These are phyloP conservation scores for Pseudanteris insignis DNA, from an alignment of 2,888 invertebrate species.

Conservation along the genomic window DNA sequence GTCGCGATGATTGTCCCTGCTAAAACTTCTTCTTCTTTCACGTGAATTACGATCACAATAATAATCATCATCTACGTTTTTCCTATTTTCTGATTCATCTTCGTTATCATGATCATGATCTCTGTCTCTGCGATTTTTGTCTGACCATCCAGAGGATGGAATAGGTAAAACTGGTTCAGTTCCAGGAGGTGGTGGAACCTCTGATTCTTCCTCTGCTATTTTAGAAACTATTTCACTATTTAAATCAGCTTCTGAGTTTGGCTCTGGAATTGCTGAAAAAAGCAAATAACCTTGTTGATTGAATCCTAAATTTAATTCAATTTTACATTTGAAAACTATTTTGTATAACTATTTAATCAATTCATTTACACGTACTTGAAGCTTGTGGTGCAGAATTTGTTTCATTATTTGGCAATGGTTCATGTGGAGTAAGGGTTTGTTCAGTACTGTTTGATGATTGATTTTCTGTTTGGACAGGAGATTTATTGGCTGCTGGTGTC, in stretches of 20 bases:
- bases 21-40: conserved; percentile 61
- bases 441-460: conserved; percentile 6
- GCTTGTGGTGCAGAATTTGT: conserved; percentile 37
- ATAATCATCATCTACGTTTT: conserved; percentile 56
- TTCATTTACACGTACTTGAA: conserved; percentile 45
- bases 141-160: conserved; percentile 51
- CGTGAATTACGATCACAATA: conserved; percentile 56
- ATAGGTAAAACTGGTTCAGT: conserved; percentile 63
- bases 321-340: too few relatives aligned
- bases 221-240: conserved; percentile 54
- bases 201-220: conserved; percentile 58
- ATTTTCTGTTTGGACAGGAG: conserved; percentile 7
- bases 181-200: conserved; percentile 62
- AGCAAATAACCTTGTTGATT: too few relatives aligned
- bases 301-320: too few relatives aligned
- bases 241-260: conserved; percentile 51
- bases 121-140: conserved; percentile 43
- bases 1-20: conserved; percentile 61
- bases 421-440: conserved; percentile 16
- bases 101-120: conserved; percentile 39
- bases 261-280: conserved; percentile 49
- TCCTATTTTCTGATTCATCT: conserved; percentile 50
- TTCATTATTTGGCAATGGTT: conserved; percentile 28
- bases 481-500: not conserved
- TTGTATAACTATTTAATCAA: too few relatives aligned